These are phyloP conservation scores for Eupleurogrammus muticus DNA, from an alignment of 2,797 vertebrate species.

Conservation along the genomic window DNA sequence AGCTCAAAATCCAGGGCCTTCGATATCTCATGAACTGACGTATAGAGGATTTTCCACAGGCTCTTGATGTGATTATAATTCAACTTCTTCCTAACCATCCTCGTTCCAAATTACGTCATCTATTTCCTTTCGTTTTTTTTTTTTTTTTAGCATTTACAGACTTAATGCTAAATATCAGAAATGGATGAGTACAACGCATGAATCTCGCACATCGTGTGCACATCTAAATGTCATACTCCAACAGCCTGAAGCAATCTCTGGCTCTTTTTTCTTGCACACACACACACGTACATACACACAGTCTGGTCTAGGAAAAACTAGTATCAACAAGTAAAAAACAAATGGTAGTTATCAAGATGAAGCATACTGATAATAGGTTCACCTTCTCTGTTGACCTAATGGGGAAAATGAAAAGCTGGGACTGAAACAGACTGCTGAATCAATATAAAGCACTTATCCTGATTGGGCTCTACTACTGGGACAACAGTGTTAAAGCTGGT, in stretches of 20 bases:
- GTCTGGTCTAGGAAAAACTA: conserved; percentile 19
- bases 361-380: conserved; percentile 74
- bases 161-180: conserved; percentile 78
- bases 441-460: conserved; percentile 81
- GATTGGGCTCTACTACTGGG: conserved; percentile 76
- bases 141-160: conserved; percentile 71
- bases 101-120: conserved; percentile 73
- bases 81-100: conserved; percentile 68
- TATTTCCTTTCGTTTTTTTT: conserved; percentile 67
- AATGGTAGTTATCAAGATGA: conserved; percentile 71
- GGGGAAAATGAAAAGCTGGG: conserved; percentile 74
- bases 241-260: conserved; percentile 27
- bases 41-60: conserved; percentile 74
- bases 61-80: conserved; percentile 81
- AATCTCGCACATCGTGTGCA: conserved; percentile 63
- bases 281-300: conserved; percentile 18
- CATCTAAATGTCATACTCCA: conserved; percentile 68
- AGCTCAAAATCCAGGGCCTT: conserved; percentile 62
- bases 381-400: conserved; percentile 76
- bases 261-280: background rate
- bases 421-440: conserved; percentile 71
- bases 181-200: conserved; percentile 65
- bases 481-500: conserved; percentile 66
- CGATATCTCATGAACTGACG: conserved; percentile 71
- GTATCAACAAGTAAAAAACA: conserved; percentile 64